These are phyloP conservation scores for Drosophila barbarae DNA, from an alignment of 2,888 invertebrate species.

Conservation along the genomic window DNA sequence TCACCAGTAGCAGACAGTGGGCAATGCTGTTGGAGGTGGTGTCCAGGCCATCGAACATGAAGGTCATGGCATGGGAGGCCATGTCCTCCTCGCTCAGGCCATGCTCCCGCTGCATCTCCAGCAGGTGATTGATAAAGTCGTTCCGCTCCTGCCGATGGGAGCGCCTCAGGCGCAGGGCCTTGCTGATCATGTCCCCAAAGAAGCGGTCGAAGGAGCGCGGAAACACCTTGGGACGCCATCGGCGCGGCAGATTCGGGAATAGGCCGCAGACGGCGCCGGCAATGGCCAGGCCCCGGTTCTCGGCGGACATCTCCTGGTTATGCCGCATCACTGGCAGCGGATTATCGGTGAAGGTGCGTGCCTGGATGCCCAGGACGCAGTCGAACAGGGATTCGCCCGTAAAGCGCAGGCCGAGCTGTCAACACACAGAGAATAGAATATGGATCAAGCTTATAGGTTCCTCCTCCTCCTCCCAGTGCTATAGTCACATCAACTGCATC, in stretches of 20 bases:
- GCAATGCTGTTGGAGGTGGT: conserved; percentile 76
- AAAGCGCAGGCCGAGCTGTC: conserved; percentile 75
- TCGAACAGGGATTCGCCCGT: conserved; percentile 80
- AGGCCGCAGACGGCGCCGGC: conserved; percentile 69
- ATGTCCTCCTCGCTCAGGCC: conserved; percentile 64
- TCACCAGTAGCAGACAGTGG: conserved; percentile 75
- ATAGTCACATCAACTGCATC: conserved; percentile 79
- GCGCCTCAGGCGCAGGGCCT: conserved; percentile 68
- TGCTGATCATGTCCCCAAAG: conserved; percentile 62
- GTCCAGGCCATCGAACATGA: conserved; percentile 78
- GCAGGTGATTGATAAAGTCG: conserved; percentile 77
- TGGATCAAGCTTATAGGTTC: neutral
- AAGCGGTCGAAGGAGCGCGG: conserved; percentile 83
- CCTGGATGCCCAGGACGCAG: conserved; percentile 80
- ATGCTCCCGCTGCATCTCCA: conserved; percentile 72
- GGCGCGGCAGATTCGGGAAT: conserved; percentile 68
- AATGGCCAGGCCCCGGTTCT: conserved; percentile 63
- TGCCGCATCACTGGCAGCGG: conserved; percentile 74
- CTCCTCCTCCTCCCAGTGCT: fast-evolving
- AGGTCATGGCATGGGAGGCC: conserved; percentile 77
- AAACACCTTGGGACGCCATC: conserved; percentile 69
- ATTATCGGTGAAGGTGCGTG: conserved; percentile 75
- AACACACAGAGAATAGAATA: neutral
- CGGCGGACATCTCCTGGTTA: conserved; percentile 73
- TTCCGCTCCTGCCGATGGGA: conserved; percentile 55